Base-by-base conservation (phyloP, 2,113 vertebrate genomes). In the Carlito syrichta region DNA sequence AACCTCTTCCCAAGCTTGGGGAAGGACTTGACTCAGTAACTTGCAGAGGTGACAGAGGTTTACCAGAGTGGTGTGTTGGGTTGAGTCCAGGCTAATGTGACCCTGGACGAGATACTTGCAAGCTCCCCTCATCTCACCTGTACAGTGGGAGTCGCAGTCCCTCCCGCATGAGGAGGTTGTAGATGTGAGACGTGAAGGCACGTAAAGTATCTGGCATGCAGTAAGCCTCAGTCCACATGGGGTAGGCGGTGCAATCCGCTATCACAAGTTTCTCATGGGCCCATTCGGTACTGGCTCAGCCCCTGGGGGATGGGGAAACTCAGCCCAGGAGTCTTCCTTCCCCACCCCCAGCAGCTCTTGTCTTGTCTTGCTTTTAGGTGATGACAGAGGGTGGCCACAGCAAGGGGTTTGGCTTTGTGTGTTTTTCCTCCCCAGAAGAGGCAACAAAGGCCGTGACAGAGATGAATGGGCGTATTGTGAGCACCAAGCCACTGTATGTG, bases 391-490 rank as follows among this genome's bases (percentile, higher is more conserved):
- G 99, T 87, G 98, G 99, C 95, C 99, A 99, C 98, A 99, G 99
- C 99, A 99, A 99, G 97, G 99, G 99, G 81, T 99, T 99, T 98
- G 99, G 99, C 54, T 99, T 99, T 96, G 99, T 99, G 96, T 99
- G 99, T 98, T 99, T 99, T 98, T 99, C 99, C 54, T 99, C 99
- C 78, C 99, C 99, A 48, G 99, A 99, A 98, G 99, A 99, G 97
- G 99, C 99, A 1, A 99, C 99, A 2, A 99, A 99, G 98, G 99
- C 99, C 0, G 99, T 99, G 85, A 99, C 99, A 0, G 99, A 99
- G 96, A 99, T 99, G 99, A 99, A 99, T 0, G 99, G 99, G 38
- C 98, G 99, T 32, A 99, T 99, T 0, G 98, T 99, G 87, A 99
- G 99, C 68, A 99, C 99, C 5, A 99, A 99, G 98, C 99, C 99